A percentile compares a stretch with the other conserved stretches of the same genome.
Conservation (phyloP, 2,113 vertebrate genomes). For the Guaruba guarouba region DNA sequence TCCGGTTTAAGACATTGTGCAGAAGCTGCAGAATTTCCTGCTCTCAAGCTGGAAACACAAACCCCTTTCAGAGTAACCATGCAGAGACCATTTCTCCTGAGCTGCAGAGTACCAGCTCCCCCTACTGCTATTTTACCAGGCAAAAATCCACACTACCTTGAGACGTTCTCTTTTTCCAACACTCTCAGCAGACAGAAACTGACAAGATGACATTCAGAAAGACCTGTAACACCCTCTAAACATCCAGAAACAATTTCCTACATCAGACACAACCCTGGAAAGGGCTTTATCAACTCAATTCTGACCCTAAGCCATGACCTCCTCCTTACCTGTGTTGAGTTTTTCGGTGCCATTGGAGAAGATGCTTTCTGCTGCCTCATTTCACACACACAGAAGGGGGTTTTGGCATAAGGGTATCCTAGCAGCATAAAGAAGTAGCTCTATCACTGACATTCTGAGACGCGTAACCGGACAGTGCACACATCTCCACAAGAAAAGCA, state of each 20-base stretch:
- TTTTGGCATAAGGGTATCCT: neutral
- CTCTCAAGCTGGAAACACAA: fast-evolving
- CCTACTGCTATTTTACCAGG: neutral
- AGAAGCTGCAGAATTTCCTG: neutral
- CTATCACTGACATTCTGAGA: neutral
- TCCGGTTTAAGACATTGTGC: neutral
- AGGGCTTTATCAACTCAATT: neutral
- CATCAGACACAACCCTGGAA: neutral
- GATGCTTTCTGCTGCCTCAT: neutral
- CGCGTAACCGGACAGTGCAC: neutral
- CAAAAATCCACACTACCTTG: neutral
- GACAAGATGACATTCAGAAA: fast-evolving
- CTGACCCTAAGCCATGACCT: neutral
- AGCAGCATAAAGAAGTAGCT: neutral
- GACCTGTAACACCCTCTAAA: neutral
- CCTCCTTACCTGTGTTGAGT: neutral
- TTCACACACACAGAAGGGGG: neutral
- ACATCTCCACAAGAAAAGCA: neutral
- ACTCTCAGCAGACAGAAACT: neutral
- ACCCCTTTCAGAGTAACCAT: neutral
- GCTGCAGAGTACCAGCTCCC: neutral
- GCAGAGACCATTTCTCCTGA: neutral
- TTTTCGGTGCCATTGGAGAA: neutral
- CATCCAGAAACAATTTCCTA: neutral
- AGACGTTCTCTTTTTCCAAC: no score